These are phyloP conservation scores for Numenius phaeopus DNA, from an alignment of 2,797 vertebrate species.

Conservation along the genomic window DNA sequence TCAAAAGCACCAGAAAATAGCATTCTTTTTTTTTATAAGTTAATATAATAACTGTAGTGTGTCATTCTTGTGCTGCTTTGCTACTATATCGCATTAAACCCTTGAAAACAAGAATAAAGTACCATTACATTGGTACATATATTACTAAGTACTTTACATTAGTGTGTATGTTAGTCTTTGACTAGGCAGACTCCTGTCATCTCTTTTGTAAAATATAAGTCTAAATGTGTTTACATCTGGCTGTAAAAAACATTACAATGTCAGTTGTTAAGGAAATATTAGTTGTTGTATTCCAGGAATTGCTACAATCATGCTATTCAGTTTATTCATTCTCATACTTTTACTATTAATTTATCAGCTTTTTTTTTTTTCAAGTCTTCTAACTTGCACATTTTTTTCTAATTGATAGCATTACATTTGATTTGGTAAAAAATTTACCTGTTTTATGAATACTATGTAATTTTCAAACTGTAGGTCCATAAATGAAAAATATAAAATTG, in stretches of 20 bases:
- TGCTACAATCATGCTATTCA: constrained; percentile 35
- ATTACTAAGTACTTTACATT: not conserved
- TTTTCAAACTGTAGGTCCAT: constrained; percentile 43
- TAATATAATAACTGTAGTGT: not conserved
- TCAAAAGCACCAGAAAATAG: not conserved
- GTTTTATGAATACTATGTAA: constrained; percentile 38
- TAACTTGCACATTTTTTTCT: constrained; percentile 44
- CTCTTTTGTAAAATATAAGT: constrained; percentile 15
- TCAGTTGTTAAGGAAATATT: constrained; percentile 47
- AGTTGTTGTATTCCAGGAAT: constrained; percentile 36
- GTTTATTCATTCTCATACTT: constrained; percentile 19
- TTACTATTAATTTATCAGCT: constrained; percentile 61
- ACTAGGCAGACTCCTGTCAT: constrained; percentile 24
- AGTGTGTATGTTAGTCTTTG: not conserved
- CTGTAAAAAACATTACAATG: constrained; percentile 50
- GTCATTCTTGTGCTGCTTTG: not conserved
- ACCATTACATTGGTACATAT: not conserved
- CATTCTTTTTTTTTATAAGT: not conserved
- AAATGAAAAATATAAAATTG: constrained; percentile 49
- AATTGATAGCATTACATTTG: constrained; percentile 41
- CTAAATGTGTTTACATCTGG: constrained; percentile 34
- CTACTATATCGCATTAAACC: not conserved
- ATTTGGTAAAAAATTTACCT: constrained; percentile 20
- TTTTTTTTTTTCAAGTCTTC: constrained; percentile 47
- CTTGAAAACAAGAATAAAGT: not conserved